These are phyloP conservation scores for Tenualosa ilisha DNA, from an alignment of 2,797 vertebrate species.

Conservation along the genomic window DNA sequence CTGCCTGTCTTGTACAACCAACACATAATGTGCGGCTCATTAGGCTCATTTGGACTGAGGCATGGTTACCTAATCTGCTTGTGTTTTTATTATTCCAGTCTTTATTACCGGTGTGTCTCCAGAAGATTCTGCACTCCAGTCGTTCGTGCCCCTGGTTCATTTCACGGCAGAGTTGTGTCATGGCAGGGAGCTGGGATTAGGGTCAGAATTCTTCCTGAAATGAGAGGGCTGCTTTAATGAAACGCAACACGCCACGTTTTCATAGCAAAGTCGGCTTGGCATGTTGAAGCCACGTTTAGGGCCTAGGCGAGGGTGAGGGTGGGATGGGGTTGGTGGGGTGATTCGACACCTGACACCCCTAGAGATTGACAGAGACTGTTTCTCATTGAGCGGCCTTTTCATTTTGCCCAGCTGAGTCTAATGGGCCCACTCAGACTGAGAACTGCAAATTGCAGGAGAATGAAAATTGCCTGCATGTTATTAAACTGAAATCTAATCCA, in stretches of 20 bases:
- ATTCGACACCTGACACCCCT: slow-evolving; percentile 34
- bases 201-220: slow-evolving; percentile 29
- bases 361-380: slow-evolving; percentile 31
- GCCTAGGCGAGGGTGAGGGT: not conserved
- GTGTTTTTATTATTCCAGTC: slow-evolving; percentile 24
- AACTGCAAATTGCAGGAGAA: slow-evolving; percentile 39
- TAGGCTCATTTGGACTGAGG: not conserved
- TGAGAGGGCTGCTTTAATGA: slow-evolving; percentile 38
- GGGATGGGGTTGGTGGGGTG: not conserved
- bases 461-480: slow-evolving; percentile 31
- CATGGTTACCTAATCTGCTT: slow-evolving; percentile 11
- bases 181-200: slow-evolving; percentile 22
- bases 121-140: not conserved
- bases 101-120: slow-evolving; percentile 30
- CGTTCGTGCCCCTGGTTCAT: slow-evolving; percentile 11
- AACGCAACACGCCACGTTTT: slow-evolving; percentile 45
- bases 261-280: slow-evolving; percentile 30
- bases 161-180: slow-evolving; percentile 34
- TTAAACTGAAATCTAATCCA: slow-evolving; percentile 33
- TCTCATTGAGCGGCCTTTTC: slow-evolving; percentile 37
- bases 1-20: slow-evolving; percentile 14
- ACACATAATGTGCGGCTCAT: slow-evolving; percentile 18
- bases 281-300: slow-evolving; percentile 36
- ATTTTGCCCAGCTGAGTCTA: slow-evolving; percentile 46
- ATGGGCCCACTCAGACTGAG: not conserved